Evolutionary conservation across 2,113 vertebrate genomes (phyloP), one percentile per base, ranked within the genome.

Genomic region (Peucedramus taeniatus): DNA sequence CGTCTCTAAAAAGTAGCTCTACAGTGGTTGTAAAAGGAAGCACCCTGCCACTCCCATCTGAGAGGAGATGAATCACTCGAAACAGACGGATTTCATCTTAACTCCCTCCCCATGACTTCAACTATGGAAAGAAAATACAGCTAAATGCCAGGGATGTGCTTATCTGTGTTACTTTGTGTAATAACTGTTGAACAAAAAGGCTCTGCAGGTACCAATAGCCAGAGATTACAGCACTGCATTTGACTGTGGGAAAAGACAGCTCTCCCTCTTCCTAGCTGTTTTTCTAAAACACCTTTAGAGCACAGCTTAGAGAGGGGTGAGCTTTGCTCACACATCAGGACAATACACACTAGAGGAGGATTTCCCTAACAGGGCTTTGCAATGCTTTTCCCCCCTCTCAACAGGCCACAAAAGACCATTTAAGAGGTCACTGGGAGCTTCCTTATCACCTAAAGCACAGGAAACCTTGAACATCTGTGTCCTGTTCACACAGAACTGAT

Each of bases 61-160:
- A 68, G 59, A 81, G 56, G 60, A 79, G 89, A 93, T 96, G 89
- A 97, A 97, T 96, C 94, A 96, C 85, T 94, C 26, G 9, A 77
- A 97, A 92, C 85, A 92, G 90, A 96, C 0, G 40, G 88, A 94
- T 94, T 92, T 93, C 56, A 88, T 93, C 89, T 92, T 75, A 80
- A 85, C 94, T 95, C 88, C 51, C 90, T 93, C 63, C 68, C 50
- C 17, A 19, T 88, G 83, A 83, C 88, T 95, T 83, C 42, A 79
- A 35, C 71, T 30, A 56, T 11, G 85, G 90, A 59, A 93, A 66
- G 64, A 78, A 92, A 96, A 88, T 45, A 77, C 33, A 90, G 79
- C 42, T 81, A 83, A 93, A 94, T 47, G 87, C 75, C 92, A 93
- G 92, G 63, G 59, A 61, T 59, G 71, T 86, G 78, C 89, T 96